phyloP scores from a whole-genome alignment of 2,888 invertebrate species.

The Amblyjoppa fuscipennis region DNA sequence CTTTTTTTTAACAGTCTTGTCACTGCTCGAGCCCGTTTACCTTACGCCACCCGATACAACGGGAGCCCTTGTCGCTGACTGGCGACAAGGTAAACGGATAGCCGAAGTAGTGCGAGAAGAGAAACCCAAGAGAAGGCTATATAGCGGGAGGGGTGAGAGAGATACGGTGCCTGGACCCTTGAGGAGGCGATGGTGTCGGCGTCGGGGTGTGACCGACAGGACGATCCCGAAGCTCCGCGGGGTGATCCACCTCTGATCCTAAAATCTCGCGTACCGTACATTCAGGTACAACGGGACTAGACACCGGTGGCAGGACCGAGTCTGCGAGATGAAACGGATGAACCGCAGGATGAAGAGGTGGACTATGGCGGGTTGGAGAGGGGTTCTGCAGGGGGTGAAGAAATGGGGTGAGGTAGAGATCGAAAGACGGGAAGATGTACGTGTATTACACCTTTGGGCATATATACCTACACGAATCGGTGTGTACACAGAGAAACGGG shows the following conservation, averaged over 20 bases:
- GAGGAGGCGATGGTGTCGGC: slow-evolving; percentile 7
- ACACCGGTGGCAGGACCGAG: background rate
- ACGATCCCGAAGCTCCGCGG: slow-evolving; percentile 23
- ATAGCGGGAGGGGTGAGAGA: too few species aligned
- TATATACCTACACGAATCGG: slow-evolving; percentile 39
- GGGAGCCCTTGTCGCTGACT: background rate
- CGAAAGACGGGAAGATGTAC: too few species aligned
- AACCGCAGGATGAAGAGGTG: slow-evolving; percentile 27
- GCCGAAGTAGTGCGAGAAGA: background rate
- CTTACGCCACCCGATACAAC: background rate
- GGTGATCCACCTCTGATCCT: slow-evolving; percentile 57
- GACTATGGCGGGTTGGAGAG: background rate
- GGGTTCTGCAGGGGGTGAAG: background rate
- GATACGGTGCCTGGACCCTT: background rate
- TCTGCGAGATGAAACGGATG: slow-evolving; percentile 25
- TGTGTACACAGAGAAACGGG: slow-evolving; percentile 31
- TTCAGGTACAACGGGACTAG: slow-evolving; percentile 34
- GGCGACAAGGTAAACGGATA: background rate
- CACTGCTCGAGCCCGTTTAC: too few species aligned
- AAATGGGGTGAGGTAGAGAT: background rate
- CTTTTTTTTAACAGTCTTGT: too few species aligned
- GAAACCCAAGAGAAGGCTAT: background rate
- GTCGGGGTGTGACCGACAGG: slow-evolving; percentile 39
- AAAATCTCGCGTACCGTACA: slow-evolving; percentile 51
- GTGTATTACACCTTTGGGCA: slow-evolving; percentile 4